A percentile compares a stretch with the other conserved stretches of the same genome.
These are phyloP conservation scores for Agrilus cyanescens DNA, from an alignment of 2,888 invertebrate species.

Conservation along the genomic window DNA sequence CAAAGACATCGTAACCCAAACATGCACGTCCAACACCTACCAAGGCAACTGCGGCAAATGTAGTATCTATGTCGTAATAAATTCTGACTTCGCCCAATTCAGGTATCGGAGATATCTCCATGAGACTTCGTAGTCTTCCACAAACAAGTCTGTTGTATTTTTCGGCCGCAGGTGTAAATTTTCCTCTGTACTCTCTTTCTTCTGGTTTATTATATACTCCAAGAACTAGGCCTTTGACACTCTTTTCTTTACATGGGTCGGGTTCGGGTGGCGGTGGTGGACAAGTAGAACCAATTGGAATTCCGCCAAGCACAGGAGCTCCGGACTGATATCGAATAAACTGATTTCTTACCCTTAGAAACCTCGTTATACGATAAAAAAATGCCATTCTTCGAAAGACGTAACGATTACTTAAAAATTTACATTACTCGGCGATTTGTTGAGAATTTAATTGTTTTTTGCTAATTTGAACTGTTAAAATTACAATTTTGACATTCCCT, in stretches of 20 bases:
- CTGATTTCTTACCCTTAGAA: too few species aligned
- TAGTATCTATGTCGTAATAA: conserved; percentile 51
- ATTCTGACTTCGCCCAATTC: conserved; percentile 45
- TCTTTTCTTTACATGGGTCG: conserved; percentile 23
- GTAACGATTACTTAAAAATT: too few species aligned
- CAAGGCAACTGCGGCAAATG: conserved; percentile 55
- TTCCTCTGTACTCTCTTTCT: conserved; percentile 41
- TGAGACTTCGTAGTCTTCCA: conserved; percentile 43
- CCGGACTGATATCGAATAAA: too few species aligned
- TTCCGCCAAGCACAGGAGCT: too few species aligned
- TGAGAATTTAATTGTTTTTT: too few species aligned
- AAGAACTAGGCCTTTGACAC: conserved; percentile 43
- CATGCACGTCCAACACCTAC: conserved; percentile 64
- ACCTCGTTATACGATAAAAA: too few species aligned
- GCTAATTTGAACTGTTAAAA: too few species aligned
- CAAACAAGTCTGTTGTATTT: conserved; percentile 44
- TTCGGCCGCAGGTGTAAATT: conserved; percentile 48
- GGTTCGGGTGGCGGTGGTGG: too few species aligned
- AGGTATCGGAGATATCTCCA: conserved; percentile 36
- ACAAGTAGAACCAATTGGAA: too few species aligned
- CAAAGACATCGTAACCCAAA: conserved; percentile 51
- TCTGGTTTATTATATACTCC: conserved; percentile 51
- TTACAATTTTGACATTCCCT: too few species aligned
- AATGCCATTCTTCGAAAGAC: too few species aligned
- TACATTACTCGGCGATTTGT: too few species aligned